A percentile compares a stretch with the other conserved stretches of the same genome.
phyloP scores from a whole-genome alignment of 2,888 invertebrate genomes.

The Eilema griseolum region DNA sequence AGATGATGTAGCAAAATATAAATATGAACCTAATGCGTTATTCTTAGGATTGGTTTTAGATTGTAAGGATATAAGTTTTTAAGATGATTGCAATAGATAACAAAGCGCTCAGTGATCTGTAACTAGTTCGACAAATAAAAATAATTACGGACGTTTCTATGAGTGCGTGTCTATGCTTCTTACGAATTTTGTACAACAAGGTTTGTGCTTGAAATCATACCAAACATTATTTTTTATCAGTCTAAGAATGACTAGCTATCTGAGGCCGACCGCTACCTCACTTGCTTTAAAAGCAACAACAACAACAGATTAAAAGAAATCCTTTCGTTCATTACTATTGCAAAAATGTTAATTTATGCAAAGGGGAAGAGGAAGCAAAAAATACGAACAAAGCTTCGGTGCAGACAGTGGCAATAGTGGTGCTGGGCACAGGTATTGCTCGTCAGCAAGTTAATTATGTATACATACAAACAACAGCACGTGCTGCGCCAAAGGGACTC shows the following conservation, averaged over 20 bases:
- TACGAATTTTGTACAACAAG: neutral
- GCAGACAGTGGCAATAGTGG: slow-evolving; percentile 56
- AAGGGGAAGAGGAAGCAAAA: slow-evolving; percentile 83
- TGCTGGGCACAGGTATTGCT: slow-evolving; percentile 55
- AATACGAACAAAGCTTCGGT: slow-evolving; percentile 79
- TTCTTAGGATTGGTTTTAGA: slow-evolving; percentile 60
- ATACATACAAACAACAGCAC: slow-evolving; percentile 72
- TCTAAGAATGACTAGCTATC: neutral
- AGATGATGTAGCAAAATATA: slow-evolving; percentile 53
- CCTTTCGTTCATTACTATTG: slow-evolving; percentile 59
- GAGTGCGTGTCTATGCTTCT: slow-evolving; percentile 22
- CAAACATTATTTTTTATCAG: neutral
- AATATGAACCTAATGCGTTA: slow-evolving; percentile 63
- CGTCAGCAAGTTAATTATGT: slow-evolving; percentile 77
- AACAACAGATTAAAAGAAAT: slow-evolving; percentile 33
- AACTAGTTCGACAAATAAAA: slow-evolving; percentile 78
- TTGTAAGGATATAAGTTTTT: slow-evolving; percentile 48
- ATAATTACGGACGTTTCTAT: slow-evolving; percentile 56
- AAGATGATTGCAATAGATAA: slow-evolving; percentile 75
- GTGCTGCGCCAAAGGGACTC: slow-evolving; percentile 63
- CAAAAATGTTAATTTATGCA: slow-evolving; percentile 84
- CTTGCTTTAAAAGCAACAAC: slow-evolving; percentile 18
- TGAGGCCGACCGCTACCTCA: slow-evolving; percentile 15
- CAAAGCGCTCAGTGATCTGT: slow-evolving; percentile 81
- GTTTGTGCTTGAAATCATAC: neutral